These are phyloP conservation scores for Atherinosoma microstoma DNA, from an alignment of 2,797 vertebrate species.

Conservation along the genomic window DNA sequence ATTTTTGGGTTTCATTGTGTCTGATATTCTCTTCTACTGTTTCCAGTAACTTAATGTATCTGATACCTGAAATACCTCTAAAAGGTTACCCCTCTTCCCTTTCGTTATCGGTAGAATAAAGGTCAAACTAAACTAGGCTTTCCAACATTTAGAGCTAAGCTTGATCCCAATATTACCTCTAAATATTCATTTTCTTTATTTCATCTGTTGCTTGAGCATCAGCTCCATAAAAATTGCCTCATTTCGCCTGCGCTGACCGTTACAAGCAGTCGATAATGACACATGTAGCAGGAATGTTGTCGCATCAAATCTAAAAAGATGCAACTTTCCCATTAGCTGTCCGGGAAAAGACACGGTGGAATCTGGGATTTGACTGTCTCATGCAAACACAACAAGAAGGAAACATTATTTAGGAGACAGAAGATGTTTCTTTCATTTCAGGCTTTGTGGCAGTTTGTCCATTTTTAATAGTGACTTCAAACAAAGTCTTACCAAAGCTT, in stretches of 20 bases:
- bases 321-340: constrained; percentile 15
- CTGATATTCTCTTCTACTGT: neutral
- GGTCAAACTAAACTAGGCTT: neutral
- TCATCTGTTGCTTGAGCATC: neutral
- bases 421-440: neutral
- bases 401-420: neutral
- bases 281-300: neutral
- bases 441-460: neutral
- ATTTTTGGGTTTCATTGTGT: neutral
- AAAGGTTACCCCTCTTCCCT: neutral
- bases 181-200: neutral
- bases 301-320: neutral
- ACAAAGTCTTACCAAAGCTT: constrained; percentile 13
- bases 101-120: constrained; percentile 11
- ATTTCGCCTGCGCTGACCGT: constrained; percentile 4
- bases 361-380: neutral
- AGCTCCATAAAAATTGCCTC: neutral
- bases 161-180: neutral
- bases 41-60: neutral
- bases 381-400: neutral
- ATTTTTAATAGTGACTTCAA: neutral
- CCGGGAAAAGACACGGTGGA: neutral
- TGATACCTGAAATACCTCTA: neutral
- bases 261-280: constrained; percentile 9
- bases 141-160: constrained; percentile 5